Base-by-base conservation (phyloP, 2,113 vertebrate species). In the Eulemur rufifrons region DNA sequence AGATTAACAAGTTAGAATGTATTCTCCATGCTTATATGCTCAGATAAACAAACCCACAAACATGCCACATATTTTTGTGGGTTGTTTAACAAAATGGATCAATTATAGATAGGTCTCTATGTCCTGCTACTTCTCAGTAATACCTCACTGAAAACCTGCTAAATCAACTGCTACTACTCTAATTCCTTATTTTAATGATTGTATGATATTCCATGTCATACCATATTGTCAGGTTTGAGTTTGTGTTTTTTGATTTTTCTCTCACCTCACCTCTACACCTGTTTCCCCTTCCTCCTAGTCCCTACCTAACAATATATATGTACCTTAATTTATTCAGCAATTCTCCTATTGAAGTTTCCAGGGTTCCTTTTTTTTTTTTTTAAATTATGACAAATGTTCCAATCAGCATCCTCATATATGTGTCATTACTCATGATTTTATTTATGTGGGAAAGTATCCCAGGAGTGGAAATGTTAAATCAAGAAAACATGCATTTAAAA, bases 391-490 rank as follows among this genome's bases (percentile, higher is more conserved):
- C 96, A 96, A 96, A 95, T 86, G 56, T 86, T 95, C 18, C 45
- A 88, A 81, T 71, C 76, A 91, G 23, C 37, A 66, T 81, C 32
- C 12, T 94, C 87, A 32, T 81, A 81, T 6, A 8, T 94, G n/a
- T 87, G 23, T 81, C 83, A 83, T 95, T 96, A 96, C 37, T 91
- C 74, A 88, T 63, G 42, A 45, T 87, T 96, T 97, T 86, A 86
- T 89, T 86, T 82, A 50, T 80, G 71, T 82, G 39, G 73, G 42
- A 89, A 94, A 93, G 34, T 74, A 25, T 85, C 64, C 59, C 45
- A 95, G 37, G 39, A 80, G 34, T 69, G 29, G 47, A 7, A 94
- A 81, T 90, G 61, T 78, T 92, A 90, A 96, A 6, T 94, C 45
- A 85, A 94, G 52, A 86, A 89, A 96, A 91, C 74, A 42, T 27